phyloP scores from a whole-genome alignment of 2,113 vertebrate genomes.

The Sorex araneus region DNA sequence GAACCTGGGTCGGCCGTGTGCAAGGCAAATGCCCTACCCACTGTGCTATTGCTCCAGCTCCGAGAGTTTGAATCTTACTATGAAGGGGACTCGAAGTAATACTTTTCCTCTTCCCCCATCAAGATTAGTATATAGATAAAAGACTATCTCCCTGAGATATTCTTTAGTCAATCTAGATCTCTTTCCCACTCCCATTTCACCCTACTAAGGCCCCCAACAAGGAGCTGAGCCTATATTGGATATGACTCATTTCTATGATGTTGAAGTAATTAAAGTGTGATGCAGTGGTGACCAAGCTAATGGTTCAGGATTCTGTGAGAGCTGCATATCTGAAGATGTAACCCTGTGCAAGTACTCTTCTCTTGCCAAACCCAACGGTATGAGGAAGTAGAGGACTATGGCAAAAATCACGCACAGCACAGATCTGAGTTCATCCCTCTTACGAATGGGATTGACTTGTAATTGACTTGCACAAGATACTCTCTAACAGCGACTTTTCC shows the following conservation, averaged over 20 bases:
- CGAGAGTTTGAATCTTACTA: too few relatives aligned
- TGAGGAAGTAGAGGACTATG: constrained; percentile 13
- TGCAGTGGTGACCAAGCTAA: neutral
- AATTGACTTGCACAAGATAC: neutral
- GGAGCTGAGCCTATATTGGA: neutral
- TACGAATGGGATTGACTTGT: constrained; percentile 50
- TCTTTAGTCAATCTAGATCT: neutral
- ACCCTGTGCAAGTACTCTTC: neutral
- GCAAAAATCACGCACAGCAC: neutral
- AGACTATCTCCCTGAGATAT: neutral
- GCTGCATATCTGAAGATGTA: neutral
- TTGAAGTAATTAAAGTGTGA: neutral
- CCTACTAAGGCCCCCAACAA: neutral
- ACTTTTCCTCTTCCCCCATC: neutral
- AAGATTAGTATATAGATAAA: neutral
- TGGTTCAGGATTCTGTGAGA: neutral
- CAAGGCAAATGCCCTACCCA: too few relatives aligned
- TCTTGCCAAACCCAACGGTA: neutral
- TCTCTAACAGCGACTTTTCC: constrained; percentile 41
- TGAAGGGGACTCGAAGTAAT: neutral
- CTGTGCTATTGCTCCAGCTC: too few relatives aligned
- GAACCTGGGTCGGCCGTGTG: too few relatives aligned
- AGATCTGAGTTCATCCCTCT: constrained; percentile 1
- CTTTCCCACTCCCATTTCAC: too few relatives aligned
- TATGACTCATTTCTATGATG: neutral